Conservation (phyloP, 2,797 vertebrate genomes). For the Sebastes vulpes region DNA sequence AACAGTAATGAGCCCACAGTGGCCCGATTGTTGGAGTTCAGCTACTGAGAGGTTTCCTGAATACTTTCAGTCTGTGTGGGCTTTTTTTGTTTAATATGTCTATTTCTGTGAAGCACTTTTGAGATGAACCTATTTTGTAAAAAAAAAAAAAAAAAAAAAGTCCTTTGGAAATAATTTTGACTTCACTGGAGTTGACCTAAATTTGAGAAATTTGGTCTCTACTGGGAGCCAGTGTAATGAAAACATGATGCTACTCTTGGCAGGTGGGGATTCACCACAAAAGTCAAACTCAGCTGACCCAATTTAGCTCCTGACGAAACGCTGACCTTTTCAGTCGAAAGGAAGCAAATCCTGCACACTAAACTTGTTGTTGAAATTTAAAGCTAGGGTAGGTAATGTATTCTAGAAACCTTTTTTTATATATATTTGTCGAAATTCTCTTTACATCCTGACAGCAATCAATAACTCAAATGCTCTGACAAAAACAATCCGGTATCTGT, state of each 20-base stretch:
- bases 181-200: slow-evolving; percentile 35
- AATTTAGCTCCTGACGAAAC: slow-evolving; percentile 23
- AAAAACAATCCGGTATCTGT: too few relatives aligned
- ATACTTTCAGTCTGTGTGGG: slow-evolving; percentile 4
- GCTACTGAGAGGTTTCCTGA: slow-evolving; percentile 20
- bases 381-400: not conserved
- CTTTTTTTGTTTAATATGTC: not conserved
- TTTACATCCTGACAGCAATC: not conserved
- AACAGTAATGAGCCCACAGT: slow-evolving; percentile 18
- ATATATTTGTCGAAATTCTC: not conserved
- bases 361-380: not conserved
- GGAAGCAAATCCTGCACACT: not conserved
- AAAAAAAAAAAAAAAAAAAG: not conserved
- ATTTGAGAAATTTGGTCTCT: slow-evolving; percentile 17
- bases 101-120: slow-evolving; percentile 8
- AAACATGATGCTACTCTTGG: slow-evolving; percentile 40
- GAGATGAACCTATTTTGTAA: not conserved
- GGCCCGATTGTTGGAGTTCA: slow-evolving; percentile 4
- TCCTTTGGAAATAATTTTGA: slow-evolving; percentile 3
- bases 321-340: not conserved
- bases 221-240: slow-evolving; percentile 2
- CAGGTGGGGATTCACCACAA: slow-evolving; percentile 14
- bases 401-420: not conserved
- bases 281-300: slow-evolving; percentile 34
- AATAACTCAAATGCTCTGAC: too few relatives aligned